phyloP scores from a whole-genome alignment of 2,113 vertebrate species.

The Sarotherodon lohbergeri region DNA sequence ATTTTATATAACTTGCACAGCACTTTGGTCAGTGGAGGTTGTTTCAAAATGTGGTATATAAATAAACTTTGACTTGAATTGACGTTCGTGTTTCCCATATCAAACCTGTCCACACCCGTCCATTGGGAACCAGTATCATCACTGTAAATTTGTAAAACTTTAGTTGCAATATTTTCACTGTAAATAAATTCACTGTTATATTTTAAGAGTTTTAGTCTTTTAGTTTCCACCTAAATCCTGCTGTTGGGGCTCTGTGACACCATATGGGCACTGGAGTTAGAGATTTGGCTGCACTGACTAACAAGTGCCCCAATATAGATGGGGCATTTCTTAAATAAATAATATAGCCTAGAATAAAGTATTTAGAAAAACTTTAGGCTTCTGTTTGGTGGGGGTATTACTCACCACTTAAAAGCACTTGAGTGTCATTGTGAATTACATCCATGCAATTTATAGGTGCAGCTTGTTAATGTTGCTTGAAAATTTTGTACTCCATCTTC shows the following conservation, averaged over 20 bases:
- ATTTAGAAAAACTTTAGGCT: neutral
- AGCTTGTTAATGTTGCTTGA: neutral
- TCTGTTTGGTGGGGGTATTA: neutral
- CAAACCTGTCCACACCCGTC: neutral
- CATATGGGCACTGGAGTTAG: neutral
- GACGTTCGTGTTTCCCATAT: neutral
- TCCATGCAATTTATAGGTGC: neutral
- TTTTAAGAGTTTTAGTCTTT: neutral
- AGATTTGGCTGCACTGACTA: neutral
- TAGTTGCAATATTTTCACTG: neutral
- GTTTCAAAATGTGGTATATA: neutral
- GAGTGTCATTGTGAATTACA: neutral
- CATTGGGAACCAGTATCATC: neutral
- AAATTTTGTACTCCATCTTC: neutral
- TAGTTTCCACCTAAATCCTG: neutral
- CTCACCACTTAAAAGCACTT: neutral
- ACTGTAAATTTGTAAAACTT: neutral
- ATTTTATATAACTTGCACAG: neutral
- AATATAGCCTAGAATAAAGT: neutral
- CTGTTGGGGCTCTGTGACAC: neutral
- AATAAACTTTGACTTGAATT: neutral
- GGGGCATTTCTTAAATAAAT: neutral
- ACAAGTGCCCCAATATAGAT: neutral
- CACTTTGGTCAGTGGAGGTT: neutral
- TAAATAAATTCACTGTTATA: neutral